Evolutionary conservation across 2,888 invertebrate genomes (phyloP), one percentile per base, ranked within the genome.

Genomic region (Trachelus tabidus): DNA sequence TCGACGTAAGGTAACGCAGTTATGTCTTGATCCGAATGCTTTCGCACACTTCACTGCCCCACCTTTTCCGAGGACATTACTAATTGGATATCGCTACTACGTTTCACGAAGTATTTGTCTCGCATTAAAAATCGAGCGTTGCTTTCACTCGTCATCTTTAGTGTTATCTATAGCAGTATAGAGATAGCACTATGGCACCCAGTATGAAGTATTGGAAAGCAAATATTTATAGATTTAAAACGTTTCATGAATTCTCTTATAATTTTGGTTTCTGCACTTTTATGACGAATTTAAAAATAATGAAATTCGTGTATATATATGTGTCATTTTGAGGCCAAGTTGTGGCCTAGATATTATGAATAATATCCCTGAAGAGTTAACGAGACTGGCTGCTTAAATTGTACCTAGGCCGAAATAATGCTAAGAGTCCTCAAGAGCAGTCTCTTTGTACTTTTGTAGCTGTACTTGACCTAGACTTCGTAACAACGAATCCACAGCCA

Each of bases 41-140:
- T 56, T 56, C 75, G 77, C 77, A 77, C 75, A 79, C 76, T 75
- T 77, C 73, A 74, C 34, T 34, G 79, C 79, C 82, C 82, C 82
- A 81, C 80, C 69, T 69, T 35, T 69, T 23, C 74, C 74, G 23
- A 34, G 35, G n/a, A 73, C 74, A 34, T 33, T 73, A 34, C 74
- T 35, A 34, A 73, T 73, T 33, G 35, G n/a, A 15, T 71, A 71
- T 71, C 71, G 34, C 40, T 56, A 9, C 40, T 56, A 23, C 40
- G 40, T 56, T 56, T 56, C 40, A 56, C 40, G 40, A 56, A 23
- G 23, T 56, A 56, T 9, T 56, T 56, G 40, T 56, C 40, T 56
- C 23, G 40, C 23, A 56, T 56, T 56, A 15, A 15, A 56, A 56
- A 23, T 56, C 40, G 2, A 40, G 6, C 40, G 23, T 40, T 40